phyloP scores from a whole-genome alignment of 2,797 vertebrate species.

The Pseudochirops corinnae region DNA sequence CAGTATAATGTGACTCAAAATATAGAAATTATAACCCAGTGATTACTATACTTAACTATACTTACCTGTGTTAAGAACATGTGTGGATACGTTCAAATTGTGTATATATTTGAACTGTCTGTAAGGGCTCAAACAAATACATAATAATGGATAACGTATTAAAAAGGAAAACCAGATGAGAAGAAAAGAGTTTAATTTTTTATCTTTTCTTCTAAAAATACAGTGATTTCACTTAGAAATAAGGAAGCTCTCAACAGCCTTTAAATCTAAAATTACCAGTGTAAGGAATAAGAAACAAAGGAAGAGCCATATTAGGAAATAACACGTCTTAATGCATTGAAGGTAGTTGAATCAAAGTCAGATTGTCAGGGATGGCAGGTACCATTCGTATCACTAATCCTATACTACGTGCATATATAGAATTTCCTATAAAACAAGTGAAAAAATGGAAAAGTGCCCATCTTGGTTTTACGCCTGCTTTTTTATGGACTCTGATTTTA shows the following conservation, averaged over 20 bases:
- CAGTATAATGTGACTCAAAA: background rate
- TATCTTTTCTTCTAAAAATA: conserved; percentile 7
- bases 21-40: background rate
- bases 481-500: conserved; percentile 9
- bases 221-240: conserved; percentile 16
- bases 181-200: background rate
- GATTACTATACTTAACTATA: background rate
- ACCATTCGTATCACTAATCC: conserved; percentile 19
- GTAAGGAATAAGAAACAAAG: background rate
- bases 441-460: conserved; percentile 5
- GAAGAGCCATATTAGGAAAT: background rate
- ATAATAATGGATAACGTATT: background rate
- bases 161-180: conserved; percentile 3
- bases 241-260: conserved; percentile 22
- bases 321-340: conserved; percentile 9
- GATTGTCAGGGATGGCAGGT: background rate
- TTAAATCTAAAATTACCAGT: conserved; percentile 13
- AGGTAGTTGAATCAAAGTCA: background rate
- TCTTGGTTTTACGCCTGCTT: conserved; percentile 27
- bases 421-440: background rate
- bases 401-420: background rate
- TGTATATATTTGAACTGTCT: background rate
- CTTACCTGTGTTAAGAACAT: too few species aligned
- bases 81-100: conserved; percentile 14
- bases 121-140: background rate